Conservation (phyloP, 2,888 invertebrate genomes). For the Nasonia oneida region DNA sequence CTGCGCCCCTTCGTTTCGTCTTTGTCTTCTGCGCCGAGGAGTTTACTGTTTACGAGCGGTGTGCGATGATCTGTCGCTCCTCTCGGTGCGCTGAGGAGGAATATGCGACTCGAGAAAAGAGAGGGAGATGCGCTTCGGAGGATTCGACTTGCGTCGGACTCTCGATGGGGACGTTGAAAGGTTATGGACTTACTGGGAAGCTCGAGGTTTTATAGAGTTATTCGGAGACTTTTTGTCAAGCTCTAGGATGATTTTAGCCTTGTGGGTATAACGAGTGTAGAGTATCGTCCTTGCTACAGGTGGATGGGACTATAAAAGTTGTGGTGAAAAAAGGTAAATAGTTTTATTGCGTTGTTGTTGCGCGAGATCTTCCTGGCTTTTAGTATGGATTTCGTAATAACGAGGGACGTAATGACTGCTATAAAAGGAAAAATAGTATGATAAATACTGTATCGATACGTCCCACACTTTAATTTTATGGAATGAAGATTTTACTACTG, state of each 20-base stretch:
- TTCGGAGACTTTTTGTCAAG: background rate
- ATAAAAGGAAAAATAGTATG: no score
- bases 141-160: background rate
- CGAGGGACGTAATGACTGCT: background rate
- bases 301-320: no score
- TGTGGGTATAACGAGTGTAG: background rate
- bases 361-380: background rate
- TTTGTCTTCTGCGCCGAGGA: constrained; percentile 25
- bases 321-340: background rate
- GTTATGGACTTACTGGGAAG: constrained; percentile 6
- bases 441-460: no score
- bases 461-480: no score
- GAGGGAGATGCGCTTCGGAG: background rate
- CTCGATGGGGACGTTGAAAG: background rate
- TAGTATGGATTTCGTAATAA: background rate
- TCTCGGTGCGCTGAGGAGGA: no score
- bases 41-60: constrained; percentile 25
- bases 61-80: background rate
- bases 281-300: background rate
- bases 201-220: background rate
- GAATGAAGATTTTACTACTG: no score
- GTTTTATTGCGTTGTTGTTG: background rate
- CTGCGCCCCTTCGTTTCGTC: background rate
- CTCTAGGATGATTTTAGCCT: background rate
- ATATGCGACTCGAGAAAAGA: no score